Percentiles rank a stretch among this genome's conserved stretches.
Evolutionary conservation across 2,888 invertebrate species (phyloP).

Genomic region (Sphecodes monilicornis): DNA sequence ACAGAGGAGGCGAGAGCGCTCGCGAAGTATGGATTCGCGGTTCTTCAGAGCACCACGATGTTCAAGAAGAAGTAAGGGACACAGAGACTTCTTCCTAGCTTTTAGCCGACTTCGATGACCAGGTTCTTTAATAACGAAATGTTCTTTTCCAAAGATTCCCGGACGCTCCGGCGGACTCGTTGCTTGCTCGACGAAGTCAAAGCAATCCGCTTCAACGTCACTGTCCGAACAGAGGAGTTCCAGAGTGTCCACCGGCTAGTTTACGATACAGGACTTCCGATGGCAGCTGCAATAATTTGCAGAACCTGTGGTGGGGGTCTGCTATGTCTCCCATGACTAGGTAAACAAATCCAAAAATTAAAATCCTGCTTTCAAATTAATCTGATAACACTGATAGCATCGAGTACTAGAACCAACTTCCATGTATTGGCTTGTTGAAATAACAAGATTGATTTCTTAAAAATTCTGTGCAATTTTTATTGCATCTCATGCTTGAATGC

Average conservation of each 20-base stretch:
- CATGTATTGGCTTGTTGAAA: too few species aligned
- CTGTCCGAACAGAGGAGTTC: conserved; percentile 89
- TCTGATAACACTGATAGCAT: too few species aligned
- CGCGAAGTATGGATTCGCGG: conserved; percentile 89
- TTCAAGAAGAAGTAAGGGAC: conserved; percentile 86
- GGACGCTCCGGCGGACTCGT: conserved; percentile 71
- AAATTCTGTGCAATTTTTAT: too few species aligned
- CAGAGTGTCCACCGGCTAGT: conserved; percentile 89
- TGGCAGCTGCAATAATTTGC: conserved; percentile 95
- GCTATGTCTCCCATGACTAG: conserved; percentile 92
- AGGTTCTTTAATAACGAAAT: not conserved
- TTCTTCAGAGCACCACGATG: conserved; percentile 88
- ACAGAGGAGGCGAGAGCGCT: conserved; percentile 87
- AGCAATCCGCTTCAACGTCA: conserved; percentile 86
- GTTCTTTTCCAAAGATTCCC: conserved; percentile 70
- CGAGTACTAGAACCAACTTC: too few species aligned
- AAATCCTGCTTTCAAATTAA: not conserved
- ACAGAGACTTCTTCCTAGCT: not conserved
- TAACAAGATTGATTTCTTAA: too few species aligned
- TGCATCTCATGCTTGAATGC: too few species aligned
- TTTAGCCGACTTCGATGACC: not conserved
- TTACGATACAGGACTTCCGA: conserved; percentile 92
- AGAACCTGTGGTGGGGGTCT: conserved; percentile 92
- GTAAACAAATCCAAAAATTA: conserved; percentile 53
- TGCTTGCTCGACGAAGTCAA: conserved; percentile 63